Evolutionary conservation across 2,113 vertebrate species (phyloP), one percentile per base, ranked within the genome.

Genomic region (Otus sunia): DNA sequence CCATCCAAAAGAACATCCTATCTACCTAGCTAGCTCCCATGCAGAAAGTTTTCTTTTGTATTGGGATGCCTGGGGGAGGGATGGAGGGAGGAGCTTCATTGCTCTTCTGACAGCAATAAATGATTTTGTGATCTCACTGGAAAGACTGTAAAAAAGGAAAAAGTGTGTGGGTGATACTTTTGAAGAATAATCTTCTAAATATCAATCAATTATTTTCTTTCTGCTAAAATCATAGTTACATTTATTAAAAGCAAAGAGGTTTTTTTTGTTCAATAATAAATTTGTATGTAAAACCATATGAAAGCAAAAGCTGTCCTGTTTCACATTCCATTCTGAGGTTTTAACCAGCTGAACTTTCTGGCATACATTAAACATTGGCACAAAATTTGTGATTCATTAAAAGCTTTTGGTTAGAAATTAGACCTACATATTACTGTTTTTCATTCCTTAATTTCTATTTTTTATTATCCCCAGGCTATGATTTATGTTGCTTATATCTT

Each of bases 181-280:
- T 87, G 91, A 96, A 95, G 88, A 97, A 94, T 82, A 88, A 86
- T 63, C 81, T 92, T 75, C 74, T 86, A 97, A 97, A 96, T 90
- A 92, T 72, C 62, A 93, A 85, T 17, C 3, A 55, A 56, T 96
- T 96, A 63, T 91, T 97, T 97, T 95, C 78, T 75, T 94, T 88
- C 92, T 94, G 93, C 39, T 96, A 88, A 97, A 96, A 83, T 55
- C 25, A 43, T 10, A 96, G 58, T 47, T 72, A 76, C n/a, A 88
- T 81, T 97, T 92, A 96, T 95, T 95, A 96, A 96, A 94, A 84
- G 29, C 55, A 93, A 94, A 94, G 92, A 94, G 49, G 34, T 29
- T 11, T 12, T 32, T 92, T 92, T 56, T 89, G 10, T 94, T 92
- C 74, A 30, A 11, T 56, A 16, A 23, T 75, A 96, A 97, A 86